Evolutionary conservation across 2,888 invertebrate species (phyloP).

Genomic region (Dolichopus griseipennis): DNA sequence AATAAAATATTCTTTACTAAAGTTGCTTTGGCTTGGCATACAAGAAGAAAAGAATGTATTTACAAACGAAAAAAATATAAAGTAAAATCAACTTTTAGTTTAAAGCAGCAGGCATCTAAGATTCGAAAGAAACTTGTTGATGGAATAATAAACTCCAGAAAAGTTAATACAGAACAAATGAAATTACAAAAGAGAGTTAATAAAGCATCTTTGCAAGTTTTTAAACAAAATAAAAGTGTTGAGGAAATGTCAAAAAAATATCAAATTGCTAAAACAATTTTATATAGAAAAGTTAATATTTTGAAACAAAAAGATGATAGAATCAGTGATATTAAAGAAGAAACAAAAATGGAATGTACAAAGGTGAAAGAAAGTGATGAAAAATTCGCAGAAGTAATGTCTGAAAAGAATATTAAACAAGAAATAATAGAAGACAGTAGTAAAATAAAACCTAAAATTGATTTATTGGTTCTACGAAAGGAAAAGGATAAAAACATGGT

Average conservation of each 20-base stretch:
- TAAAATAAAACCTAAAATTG: neutral
- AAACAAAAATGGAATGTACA: neutral
- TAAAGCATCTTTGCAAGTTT: neutral
- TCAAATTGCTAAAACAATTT: neutral
- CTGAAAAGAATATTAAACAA: neutral
- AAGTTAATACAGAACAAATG: neutral
- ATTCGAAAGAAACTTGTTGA: neutral
- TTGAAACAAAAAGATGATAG: neutral
- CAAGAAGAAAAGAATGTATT: neutral
- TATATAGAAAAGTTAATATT: neutral
- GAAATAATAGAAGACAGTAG: neutral
- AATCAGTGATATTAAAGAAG: neutral
- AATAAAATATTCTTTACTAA: neutral
- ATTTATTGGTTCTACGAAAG: neutral
- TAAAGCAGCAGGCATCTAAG: neutral
- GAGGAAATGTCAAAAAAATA: neutral
- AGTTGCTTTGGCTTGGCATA: neutral
- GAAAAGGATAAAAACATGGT: slow-evolving; percentile 1
- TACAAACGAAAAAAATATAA: neutral
- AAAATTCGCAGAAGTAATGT: neutral
- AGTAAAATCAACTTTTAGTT: neutral
- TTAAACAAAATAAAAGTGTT: neutral
- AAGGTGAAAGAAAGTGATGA: neutral
- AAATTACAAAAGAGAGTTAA: neutral
- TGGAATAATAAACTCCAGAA: neutral